phyloP scores from a whole-genome alignment of 1,140 invertebrate species.

The Nomia melanderi region DNA sequence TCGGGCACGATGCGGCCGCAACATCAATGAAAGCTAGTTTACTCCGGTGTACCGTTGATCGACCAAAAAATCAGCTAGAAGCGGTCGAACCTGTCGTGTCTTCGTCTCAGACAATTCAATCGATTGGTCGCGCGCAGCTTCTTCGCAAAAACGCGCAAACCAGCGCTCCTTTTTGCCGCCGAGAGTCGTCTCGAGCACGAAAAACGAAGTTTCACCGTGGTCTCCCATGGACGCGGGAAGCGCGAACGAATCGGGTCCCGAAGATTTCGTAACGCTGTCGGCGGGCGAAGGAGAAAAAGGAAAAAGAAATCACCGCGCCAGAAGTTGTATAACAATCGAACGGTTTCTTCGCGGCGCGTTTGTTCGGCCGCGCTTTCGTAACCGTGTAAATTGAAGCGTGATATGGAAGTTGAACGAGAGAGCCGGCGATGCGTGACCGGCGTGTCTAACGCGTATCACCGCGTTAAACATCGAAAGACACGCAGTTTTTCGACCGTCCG shows the following conservation, averaged over 20 bases:
- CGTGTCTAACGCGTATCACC: neutral
- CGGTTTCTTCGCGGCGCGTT: neutral
- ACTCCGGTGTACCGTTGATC: too few species aligned
- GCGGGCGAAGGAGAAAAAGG: neutral
- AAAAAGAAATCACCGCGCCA: neutral
- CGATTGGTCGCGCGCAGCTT: too few species aligned
- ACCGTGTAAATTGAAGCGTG: conserved; percentile 8
- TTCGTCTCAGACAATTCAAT: too few species aligned
- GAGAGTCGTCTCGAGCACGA: too few species aligned
- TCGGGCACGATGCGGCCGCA: too few species aligned
- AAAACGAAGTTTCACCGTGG: too few species aligned
- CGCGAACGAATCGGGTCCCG: neutral
- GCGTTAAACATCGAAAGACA: neutral
- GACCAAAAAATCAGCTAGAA: too few species aligned
- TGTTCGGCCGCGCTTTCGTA: neutral
- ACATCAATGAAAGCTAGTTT: too few species aligned
- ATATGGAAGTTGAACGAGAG: neutral
- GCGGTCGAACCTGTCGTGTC: too few species aligned
- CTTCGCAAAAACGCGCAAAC: too few species aligned
- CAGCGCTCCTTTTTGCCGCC: too few species aligned
- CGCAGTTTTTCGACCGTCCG: neutral
- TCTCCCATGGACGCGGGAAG: neutral
- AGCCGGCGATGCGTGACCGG: conserved; percentile 7
- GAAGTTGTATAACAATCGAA: neutral
- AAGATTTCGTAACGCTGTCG: neutral